A percentile compares a stretch with the other conserved stretches of the same genome.
Evolutionary conservation across 2,888 invertebrate genomes (phyloP).

Genomic region (Megaustenia siamemsis): DNA sequence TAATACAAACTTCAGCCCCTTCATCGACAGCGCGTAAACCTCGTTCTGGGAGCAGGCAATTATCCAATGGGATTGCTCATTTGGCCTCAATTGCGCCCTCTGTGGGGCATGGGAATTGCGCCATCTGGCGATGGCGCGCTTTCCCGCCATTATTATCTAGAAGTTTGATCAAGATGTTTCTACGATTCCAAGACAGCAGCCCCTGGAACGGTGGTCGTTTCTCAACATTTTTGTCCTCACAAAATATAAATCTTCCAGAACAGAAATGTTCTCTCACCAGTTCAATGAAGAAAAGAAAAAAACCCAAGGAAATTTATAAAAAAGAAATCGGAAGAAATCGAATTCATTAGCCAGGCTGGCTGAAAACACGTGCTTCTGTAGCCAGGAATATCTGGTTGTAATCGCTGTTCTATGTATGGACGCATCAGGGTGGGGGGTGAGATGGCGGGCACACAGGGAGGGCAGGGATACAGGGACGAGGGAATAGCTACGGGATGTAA

Average conservation of each 20-base stretch:
- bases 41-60: slow-evolving; percentile 26
- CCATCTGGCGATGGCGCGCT: slow-evolving; percentile 34
- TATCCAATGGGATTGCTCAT: slow-evolving; percentile 11
- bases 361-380: no score
- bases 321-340: no score
- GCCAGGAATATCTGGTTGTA: no score
- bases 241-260: neutral
- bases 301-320: no score
- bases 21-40: neutral
- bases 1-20: neutral
- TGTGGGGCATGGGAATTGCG: slow-evolving; percentile 29
- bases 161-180: neutral
- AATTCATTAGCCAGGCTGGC: no score
- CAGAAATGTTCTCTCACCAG: neutral
- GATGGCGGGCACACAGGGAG: no score
- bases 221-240: neutral
- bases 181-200: neutral
- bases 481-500: no score
- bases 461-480: no score
- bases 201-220: neutral
- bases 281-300: no score
- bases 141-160: neutral
- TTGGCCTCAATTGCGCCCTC: slow-evolving; percentile 1
- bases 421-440: no score
- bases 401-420: no score